Evolutionary conservation across 2,113 vertebrate species (phyloP), one percentile per base, ranked within the genome.

Genomic region (Electrona antarctica): DNA sequence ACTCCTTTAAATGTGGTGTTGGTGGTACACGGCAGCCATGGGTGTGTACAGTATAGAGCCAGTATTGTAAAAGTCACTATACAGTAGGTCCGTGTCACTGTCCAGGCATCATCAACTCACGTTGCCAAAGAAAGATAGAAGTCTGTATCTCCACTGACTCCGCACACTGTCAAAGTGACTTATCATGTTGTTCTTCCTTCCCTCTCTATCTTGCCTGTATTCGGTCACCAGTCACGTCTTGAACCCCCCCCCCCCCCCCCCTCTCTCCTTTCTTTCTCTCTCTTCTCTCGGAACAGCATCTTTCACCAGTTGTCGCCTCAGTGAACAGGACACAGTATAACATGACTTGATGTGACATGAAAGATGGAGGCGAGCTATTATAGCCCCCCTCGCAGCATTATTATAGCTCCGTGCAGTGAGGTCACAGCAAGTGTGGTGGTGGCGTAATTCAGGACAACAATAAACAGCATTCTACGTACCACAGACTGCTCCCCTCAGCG

Each of bases 241-340:
- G 11, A 8, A 28, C 9, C 21, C 21, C 21, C 21, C 21, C n/a
- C n/a, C 73, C 83, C 83, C 90, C 13, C 71, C 60, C 79, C 73
- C 77, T 76, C 79, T 73, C 13, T 8, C 2, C 6, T 58, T 57
- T 69, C 11, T 68, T 12, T 62, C 59, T 73, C 12, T 81, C 60
- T 67, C 69, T 71, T 87, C 85, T 83, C 65, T 62, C 90, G 33
- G 33, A 41, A 41, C 90, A 89, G 91, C 91, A 91, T 89, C 92
- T 91, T 89, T 89, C 86, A 83, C 89, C 88, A 84, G 91, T 89
- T 80, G 86, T 88, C 81, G 93, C 93, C 91, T 88, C 82, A 15
- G 86, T 77, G 88, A 88, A 83, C 88, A 90, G 67, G 2, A 69
- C 0, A 80, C 49, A 0, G 51, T 74, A 83, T 41, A 41, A 41